Base-by-base conservation (phyloP, 23 tunicate species). In the Styela clava region DNA sequence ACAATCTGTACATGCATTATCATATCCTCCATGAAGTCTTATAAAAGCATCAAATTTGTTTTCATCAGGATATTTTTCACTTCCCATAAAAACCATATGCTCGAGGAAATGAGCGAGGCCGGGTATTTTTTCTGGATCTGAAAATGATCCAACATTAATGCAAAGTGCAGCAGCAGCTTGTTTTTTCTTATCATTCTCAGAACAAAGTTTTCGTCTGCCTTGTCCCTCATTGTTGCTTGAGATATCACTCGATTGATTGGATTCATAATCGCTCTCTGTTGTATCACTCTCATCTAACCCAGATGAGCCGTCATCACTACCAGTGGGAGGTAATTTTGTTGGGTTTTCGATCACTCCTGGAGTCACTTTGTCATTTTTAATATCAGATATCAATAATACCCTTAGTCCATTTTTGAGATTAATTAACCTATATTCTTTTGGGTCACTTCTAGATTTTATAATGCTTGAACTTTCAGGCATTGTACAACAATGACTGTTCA, bases 61-160 rank as follows among this genome's bases (percentile, higher is more conserved):
- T 71, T 96, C 99, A 73, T 96, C 79, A 16, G 99, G 97, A 74
- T 91, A 96, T 74, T 79, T 79, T 33, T 94, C 83, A 25, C 85
- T 91, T 31, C 99, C 99, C 96, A 96, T 91, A 63, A 96, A 96
- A 29, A 96, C 86, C 99, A 96, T 96, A 67, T 96, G 99, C 63
- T 96, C 99, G 2, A 84, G 74, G 64, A 96, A 96, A 65, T 96
- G 99, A 3, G 97, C 97, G 2, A 96, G 81, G 0, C 99, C 99
- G 2, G 88, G 91, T 2, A 92, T 9, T 19, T 91, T 76, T 2
- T 78, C 76, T 25, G 97, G 97, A 61, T 96, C 99, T n/a, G 78
- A 79, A 86, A 89, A 95, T 18, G 95, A 89, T 21, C 99, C 99
- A 24, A 86, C 91, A 33, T 35, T 78, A 35, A 92, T 86, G 79